Conservation (phyloP, 1,140 invertebrate species). For the Temnothorax nylanderi region DNA sequence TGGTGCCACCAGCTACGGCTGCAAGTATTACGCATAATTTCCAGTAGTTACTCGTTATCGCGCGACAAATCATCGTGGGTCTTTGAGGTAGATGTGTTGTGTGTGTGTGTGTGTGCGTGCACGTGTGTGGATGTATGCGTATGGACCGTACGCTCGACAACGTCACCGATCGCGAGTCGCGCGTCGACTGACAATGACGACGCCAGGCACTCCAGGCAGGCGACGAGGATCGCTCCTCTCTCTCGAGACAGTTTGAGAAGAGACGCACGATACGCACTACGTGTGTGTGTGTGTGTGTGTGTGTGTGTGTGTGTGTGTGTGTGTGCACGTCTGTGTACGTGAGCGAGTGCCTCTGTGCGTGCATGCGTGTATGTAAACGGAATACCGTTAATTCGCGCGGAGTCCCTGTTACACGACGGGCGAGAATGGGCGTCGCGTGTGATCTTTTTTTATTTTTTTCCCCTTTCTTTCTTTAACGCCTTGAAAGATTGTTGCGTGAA, state of each 20-base stretch:
- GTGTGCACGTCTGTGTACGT: background rate
- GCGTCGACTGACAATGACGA: conserved; percentile 77
- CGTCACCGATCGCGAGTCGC: conserved; percentile 76
- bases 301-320: too few species aligned
- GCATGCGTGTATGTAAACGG: background rate
- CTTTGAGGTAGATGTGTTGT: conserved; percentile 10
- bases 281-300: too few species aligned
- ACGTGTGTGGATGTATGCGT: background rate
- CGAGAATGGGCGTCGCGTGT: background rate
- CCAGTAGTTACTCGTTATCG: conserved; percentile 62
- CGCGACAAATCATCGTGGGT: background rate
- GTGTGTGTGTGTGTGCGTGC: too few species aligned
- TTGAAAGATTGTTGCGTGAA: background rate
- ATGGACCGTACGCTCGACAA: conserved; percentile 43
- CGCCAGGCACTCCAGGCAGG: background rate
- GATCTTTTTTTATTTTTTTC: background rate
- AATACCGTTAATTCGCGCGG: conserved; percentile 79
- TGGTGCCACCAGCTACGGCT: conserved; percentile 78
- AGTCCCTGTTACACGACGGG: conserved; percentile 74
- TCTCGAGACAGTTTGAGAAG: conserved; percentile 2
- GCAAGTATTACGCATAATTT: conserved; percentile 74
- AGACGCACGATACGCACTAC: background rate
- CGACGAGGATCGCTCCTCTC: conserved; percentile 42
- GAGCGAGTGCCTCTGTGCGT: background rate
- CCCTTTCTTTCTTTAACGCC: background rate